These are phyloP conservation scores for Lordiphosa fenestrarum DNA, from an alignment of 2,888 invertebrate genomes.

Conservation along the genomic window DNA sequence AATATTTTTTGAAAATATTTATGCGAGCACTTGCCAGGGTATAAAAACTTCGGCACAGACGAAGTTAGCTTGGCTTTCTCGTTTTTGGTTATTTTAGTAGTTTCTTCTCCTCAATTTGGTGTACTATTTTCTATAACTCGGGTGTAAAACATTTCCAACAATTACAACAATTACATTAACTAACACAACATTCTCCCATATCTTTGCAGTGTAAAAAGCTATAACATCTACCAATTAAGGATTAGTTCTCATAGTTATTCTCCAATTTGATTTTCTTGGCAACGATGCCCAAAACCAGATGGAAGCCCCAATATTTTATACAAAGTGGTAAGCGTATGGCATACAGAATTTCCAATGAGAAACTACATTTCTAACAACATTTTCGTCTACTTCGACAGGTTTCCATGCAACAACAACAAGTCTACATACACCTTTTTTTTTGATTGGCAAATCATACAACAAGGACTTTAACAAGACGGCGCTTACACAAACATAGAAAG, in stretches of 20 bases:
- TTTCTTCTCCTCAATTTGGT: too few relatives aligned
- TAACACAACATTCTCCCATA: slow-evolving; percentile 8
- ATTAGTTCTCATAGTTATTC: slow-evolving; percentile 68
- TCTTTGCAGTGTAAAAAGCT: slow-evolving; percentile 71
- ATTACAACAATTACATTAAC: background rate
- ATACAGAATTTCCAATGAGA: background rate
- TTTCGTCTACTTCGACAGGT: slow-evolving; percentile 32
- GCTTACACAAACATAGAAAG: slow-evolving; percentile 29
- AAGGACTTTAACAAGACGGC: slow-evolving; percentile 21
- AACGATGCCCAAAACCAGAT: slow-evolving; percentile 46
- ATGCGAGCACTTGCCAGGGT: too few relatives aligned
- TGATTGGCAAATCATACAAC: slow-evolving; percentile 26
- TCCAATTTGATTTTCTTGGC: slow-evolving; percentile 63
- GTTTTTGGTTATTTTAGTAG: too few relatives aligned
- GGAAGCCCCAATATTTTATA: slow-evolving; percentile 67
- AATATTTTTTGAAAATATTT: too few relatives aligned
- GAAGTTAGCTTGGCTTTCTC: too few relatives aligned
- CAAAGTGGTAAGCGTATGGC: slow-evolving; percentile 55
- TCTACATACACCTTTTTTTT: slow-evolving; percentile 34
- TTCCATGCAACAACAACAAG: slow-evolving; percentile 54
- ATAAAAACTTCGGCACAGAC: too few relatives aligned
- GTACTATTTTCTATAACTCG: too few relatives aligned
- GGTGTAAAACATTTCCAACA: background rate
- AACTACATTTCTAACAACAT: background rate
- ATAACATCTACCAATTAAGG: slow-evolving; percentile 63